phyloP scores from a whole-genome alignment of 2,888 invertebrate species.

The Watsonalla cultraria region DNA sequence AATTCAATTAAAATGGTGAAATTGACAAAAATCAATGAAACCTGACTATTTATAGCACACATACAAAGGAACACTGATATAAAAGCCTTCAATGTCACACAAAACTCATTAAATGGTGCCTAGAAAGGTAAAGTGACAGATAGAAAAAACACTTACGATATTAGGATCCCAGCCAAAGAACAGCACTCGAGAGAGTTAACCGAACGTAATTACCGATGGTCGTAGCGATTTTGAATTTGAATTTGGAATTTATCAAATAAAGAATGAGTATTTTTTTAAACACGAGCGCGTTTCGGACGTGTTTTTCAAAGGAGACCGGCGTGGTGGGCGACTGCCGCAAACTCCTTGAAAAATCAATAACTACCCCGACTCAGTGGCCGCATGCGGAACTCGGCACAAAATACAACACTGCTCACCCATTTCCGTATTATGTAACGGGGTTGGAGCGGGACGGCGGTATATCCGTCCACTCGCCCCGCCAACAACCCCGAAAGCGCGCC shows the following conservation, averaged over 20 bases:
- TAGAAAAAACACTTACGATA: conserved; percentile 57
- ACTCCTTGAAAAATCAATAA: conserved; percentile 73
- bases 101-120: conserved; percentile 49
- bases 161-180: conserved; percentile 54
- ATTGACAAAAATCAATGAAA: conserved; percentile 3
- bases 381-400: conserved; percentile 68
- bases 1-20: conserved; percentile 9
- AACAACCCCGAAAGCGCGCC: conserved; percentile 55
- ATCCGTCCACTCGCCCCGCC: conserved; percentile 33
- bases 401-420: conserved; percentile 68
- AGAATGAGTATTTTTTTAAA: conserved; percentile 43
- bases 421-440: conserved; percentile 72
- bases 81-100: conserved; percentile 32
- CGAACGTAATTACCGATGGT: conserved; percentile 22
- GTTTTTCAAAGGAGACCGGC: conserved; percentile 74
- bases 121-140: conserved; percentile 33
- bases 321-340: conserved; percentile 72
- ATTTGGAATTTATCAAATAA: conserved; percentile 34
- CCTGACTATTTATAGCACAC: conserved; percentile 5
- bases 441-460: conserved; percentile 49
- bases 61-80: conserved; percentile 18
- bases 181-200: conserved; percentile 43
- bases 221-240: conserved; percentile 26
- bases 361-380: conserved; percentile 55
- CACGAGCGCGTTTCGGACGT: conserved; percentile 63